Evolutionary conservation across 2,113 vertebrate species (phyloP), one percentile per base, ranked within the genome.

Genomic region (Pandion haliaetus): DNA sequence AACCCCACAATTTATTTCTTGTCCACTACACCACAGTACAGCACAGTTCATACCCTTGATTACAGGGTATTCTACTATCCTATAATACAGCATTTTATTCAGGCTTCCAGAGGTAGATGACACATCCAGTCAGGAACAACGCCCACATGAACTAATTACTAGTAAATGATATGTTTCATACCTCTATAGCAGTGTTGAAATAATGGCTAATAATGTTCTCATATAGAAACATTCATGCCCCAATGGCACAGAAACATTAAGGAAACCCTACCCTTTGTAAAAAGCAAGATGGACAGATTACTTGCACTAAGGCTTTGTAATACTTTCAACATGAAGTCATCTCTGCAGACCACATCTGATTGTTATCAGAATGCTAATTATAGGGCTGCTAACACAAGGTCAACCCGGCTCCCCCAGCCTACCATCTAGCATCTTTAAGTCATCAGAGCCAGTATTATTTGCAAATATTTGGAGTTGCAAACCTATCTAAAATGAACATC

Each of bases 261-360:
- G 70, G 70, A 95, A 96, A 93, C 58, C 40, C 66, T 79, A 42
- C 57, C 66, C 65, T 93, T 80, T 74, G 82, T 42, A 69, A 88
- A 82, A 82, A 76, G 66, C 16, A 25, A 93, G 73, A 82, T 42
- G 32, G 55, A 58, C n/a, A 94, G 83, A 96, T 94, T 78, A 74
- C 65, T 82, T 84, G 86, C n/a, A 17, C 65, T 58, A 26, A 74
- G 38, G 38, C 61, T 95, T 82, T 82, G 38, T 66, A 91, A 96
- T 91, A 47, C 70, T 96, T 94, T 71, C 77, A 93, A 67, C 55
- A 44, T 89, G 83, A 96, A 91, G 61, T 95, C 72, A 91, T 74
- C 70, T 59, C 78, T 84, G 65, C 52, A 89, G 84, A 84, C 82
- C 66, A 57, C 85, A 94, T 88, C 70, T 94, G 85, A 94, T 88